Conservation (phyloP, 2,113 vertebrate genomes). For the Lipophrys pholis region DNA sequence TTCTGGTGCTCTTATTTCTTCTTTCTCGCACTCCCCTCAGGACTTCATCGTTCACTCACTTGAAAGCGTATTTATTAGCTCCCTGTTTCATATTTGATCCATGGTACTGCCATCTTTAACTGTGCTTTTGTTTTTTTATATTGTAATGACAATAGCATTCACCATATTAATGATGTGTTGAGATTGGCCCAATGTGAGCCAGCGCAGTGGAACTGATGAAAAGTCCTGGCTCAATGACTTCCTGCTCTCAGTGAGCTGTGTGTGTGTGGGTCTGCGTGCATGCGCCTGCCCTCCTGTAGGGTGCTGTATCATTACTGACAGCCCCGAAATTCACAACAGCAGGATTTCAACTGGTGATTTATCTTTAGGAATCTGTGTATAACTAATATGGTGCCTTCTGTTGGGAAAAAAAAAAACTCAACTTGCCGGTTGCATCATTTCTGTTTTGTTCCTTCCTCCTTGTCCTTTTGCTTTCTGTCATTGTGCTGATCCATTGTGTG, state of each 20-base stretch:
- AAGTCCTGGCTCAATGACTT: constrained; percentile 72
- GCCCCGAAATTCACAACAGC: constrained; percentile 53
- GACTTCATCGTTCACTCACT: constrained; percentile 21
- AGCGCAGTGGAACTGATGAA: constrained; percentile 77
- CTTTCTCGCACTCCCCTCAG: constrained; percentile 10
- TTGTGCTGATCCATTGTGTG: constrained; percentile 20
- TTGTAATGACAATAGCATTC: constrained; percentile 63
- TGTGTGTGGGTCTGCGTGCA: constrained; percentile 21
- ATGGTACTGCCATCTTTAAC: constrained; percentile 43
- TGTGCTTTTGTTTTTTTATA: constrained; percentile 63
- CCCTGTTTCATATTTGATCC: constrained; percentile 42
- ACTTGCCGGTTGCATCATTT: constrained; percentile 16
- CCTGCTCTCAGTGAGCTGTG: constrained; percentile 35
- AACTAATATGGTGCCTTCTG: constrained; percentile 8
- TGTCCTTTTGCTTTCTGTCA: constrained; percentile 3
- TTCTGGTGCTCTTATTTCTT: constrained; percentile 22
- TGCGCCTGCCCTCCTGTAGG: constrained; percentile 44
- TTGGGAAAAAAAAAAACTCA: background rate
- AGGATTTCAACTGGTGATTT: constrained; percentile 54
- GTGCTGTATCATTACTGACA: constrained; percentile 70
- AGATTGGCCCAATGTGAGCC: constrained; percentile 65
- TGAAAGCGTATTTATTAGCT: constrained; percentile 38
- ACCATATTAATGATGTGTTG: constrained; percentile 65
- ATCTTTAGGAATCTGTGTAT: constrained; percentile 30
- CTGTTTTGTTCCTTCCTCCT: background rate